Conservation (phyloP, 2,113 vertebrate species). For the Recurvirostra avosetta region DNA sequence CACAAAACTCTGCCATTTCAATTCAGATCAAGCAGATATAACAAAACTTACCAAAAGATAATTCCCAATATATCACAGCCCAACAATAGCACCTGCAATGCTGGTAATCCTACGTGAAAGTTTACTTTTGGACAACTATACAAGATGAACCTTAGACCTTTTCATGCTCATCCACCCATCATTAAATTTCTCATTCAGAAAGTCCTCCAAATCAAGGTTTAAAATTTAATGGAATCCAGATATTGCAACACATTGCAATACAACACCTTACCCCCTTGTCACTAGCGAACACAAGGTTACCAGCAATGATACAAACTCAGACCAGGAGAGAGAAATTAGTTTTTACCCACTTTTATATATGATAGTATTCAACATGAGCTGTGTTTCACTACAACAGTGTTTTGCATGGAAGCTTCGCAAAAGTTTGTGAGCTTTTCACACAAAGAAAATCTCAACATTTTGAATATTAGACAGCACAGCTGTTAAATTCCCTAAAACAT, state of each 20-base stretch:
- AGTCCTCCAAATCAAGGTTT: background rate
- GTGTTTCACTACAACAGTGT: accelerated
- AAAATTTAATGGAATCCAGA: background rate
- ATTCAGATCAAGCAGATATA: background rate
- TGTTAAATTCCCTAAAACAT: background rate
- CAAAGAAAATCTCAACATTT: background rate
- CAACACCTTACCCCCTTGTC: background rate
- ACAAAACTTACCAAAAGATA: background rate
- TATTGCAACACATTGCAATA: background rate
- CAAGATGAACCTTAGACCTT: background rate
- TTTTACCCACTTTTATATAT: background rate
- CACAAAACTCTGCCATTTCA: background rate
- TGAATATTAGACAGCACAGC: background rate
- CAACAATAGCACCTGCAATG: background rate
- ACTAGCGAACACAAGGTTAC: background rate
- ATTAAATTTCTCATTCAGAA: background rate
- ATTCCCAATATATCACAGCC: background rate
- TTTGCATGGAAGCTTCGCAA: background rate
- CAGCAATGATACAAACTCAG: background rate
- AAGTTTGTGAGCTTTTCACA: background rate
- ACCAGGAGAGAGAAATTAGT: background rate
- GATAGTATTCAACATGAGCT: background rate
- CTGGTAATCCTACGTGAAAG: background rate
- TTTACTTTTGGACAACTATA: background rate
- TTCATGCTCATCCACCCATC: background rate